Evolutionary conservation across 2,888 invertebrate species (phyloP), one percentile per base, ranked within the genome.

Genomic region (Macrosiphum euphorbiae): DNA sequence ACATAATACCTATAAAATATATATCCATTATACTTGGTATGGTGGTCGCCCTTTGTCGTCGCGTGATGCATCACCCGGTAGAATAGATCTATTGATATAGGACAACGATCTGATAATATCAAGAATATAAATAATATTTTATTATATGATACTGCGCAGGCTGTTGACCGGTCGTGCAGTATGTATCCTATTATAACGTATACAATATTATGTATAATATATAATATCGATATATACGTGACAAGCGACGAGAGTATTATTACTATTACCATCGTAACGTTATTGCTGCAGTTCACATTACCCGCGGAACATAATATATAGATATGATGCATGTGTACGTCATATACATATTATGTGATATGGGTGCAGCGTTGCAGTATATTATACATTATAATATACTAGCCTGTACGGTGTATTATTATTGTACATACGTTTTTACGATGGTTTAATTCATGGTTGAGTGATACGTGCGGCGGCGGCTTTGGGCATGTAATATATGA

Each of bases 381-480:
- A 86, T 47, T 86, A 86, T 44, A 86, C 44, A 86, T 86, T 47
- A 86, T 86, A 86, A 86, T 86, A 86, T 85, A 85, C 85, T 44
- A 11, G 44, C 44, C 13, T 47, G 86, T 86, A 28, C 44, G 78
- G 78, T 78, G 78, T 78, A 78, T 78, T 78, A 78, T 67, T 67
- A 67, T 67, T 35, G 52, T 24, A 35, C 26, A 41, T 41, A 10
- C 16, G 84, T 26, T 52, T 91, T 84, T 35, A 35, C 52, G 35
- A 52, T 88, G 91, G 61, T 87, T 92, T 92, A 87, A 92, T 92
- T 92, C 92, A 92, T 87, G 86, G 92, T 61, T 58, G 61, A 87
- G 86, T 35, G 92, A 87, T 92, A 61, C 86, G 58, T 58, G 84
- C 55, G 41, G 91, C 91, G 55, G 58, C 61, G 84, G 86, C 91